phyloP scores from a whole-genome alignment of 2,797 vertebrate species.

The Phoebastria nigripes region DNA sequence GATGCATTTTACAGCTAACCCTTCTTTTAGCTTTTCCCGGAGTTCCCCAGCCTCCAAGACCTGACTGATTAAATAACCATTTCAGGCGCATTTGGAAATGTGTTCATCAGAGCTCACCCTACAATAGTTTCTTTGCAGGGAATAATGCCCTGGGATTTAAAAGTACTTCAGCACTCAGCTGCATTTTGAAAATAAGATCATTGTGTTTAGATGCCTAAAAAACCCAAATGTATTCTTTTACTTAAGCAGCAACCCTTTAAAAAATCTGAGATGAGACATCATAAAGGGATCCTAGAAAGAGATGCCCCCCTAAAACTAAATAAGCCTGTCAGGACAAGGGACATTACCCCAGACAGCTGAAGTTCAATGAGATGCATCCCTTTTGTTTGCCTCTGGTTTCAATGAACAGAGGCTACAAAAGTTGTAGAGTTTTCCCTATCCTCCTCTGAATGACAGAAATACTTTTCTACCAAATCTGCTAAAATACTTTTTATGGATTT shows the following conservation, averaged over 20 bases:
- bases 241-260: not conserved
- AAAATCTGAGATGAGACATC: not conserved
- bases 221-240: not conserved
- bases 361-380: not conserved
- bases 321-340: not conserved
- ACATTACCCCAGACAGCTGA: not conserved
- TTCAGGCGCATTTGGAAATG: not conserved
- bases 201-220: not conserved
- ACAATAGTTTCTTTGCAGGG: not conserved
- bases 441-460: not conserved
- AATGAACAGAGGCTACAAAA: not conserved
- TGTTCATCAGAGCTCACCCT: not conserved
- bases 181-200: not conserved
- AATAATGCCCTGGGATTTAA: not conserved
- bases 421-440: not conserved
- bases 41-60: not conserved
- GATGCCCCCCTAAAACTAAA: not conserved
- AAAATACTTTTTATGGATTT: not conserved
- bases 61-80: not conserved
- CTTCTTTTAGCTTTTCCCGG: not conserved
- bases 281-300: not conserved
- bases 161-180: not conserved
- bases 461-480: not conserved
- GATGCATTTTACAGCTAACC: rapidly evolving
- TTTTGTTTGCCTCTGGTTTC: not conserved